Evolutionary conservation across 1,140 invertebrate genomes (phyloP), one percentile per base, ranked within the genome.

Genomic region (Drosophila novamexicana): DNA sequence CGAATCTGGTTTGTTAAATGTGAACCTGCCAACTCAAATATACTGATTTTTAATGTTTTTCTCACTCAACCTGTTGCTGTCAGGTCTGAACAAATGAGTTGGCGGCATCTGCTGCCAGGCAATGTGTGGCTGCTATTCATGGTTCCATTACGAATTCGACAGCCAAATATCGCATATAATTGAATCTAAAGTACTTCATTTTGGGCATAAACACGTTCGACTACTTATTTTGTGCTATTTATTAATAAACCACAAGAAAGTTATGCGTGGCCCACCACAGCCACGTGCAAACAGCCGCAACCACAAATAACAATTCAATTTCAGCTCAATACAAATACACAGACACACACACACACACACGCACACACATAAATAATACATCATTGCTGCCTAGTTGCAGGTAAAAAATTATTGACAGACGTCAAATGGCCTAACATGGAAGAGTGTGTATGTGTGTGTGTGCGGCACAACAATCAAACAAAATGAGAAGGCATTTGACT

Each of bases 121-220:
- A 42, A 45, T 45, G 66, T 56, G 61, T 49, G 3, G 22, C 39
- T 53, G 64, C 64, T 67, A 68, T 82, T 88, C 73, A 62, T 16
- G 49, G 63, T 69, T 79, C 58, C 62, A 77, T 83, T 80, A 69
- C 45, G 75, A 73, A 54, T 79, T 68, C 67, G 66, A 76, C 71
- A 79, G 68, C 79, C 71, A 78, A 80, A 79, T 79, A 54, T 18
- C 6, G 32, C 34, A 63, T 61, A 82, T 89, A 89, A 89, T 84
- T 88, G 84, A 80, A 89, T 77, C 74, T 72, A 78, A 84, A 89
- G 84, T 89, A 89, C 85, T 81, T 89, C 80, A 89, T 84, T 89
- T 84, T 66, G 56, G 49, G 64, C 84, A 84, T 75, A 84, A 89
- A 89, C 84, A 88, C 84, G 84, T 88, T 80, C 56, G n/a, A 53